phyloP scores from a whole-genome alignment of 2,888 invertebrate species.

The Micropterix aruncella region DNA sequence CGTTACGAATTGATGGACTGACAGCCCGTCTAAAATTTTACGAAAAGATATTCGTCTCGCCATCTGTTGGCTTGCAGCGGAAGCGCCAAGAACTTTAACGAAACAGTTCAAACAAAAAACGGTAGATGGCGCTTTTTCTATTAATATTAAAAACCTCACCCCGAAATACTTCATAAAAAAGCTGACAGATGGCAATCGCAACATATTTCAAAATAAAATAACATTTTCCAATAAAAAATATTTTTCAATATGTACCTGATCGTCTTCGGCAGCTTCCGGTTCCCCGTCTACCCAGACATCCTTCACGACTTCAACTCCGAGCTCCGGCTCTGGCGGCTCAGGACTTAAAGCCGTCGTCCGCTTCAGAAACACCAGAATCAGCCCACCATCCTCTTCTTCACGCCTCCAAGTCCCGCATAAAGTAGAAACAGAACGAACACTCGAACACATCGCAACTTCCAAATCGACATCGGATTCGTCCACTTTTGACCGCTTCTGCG shows the following conservation, averaged over 20 bases:
- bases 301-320: neutral
- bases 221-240: neutral
- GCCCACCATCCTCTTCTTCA: neutral
- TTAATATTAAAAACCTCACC: no score
- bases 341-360: neutral
- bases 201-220: neutral
- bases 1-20: neutral
- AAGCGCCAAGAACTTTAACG: no score
- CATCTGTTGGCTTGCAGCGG: no score
- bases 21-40: neutral
- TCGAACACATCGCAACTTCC: neutral
- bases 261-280: neutral
- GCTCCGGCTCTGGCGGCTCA: neutral
- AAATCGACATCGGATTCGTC: neutral
- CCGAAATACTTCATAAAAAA: no score
- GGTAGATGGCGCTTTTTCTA: no score
- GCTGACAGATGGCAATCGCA: no score
- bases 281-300: neutral
- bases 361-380: neutral
- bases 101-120: no score
- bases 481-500: neutral
- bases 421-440: neutral
- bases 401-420: neutral
- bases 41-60: no score
- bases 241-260: no score